Base-by-base conservation (phyloP, 2,113 vertebrate genomes). In the Melanocharis versteri region DNA sequence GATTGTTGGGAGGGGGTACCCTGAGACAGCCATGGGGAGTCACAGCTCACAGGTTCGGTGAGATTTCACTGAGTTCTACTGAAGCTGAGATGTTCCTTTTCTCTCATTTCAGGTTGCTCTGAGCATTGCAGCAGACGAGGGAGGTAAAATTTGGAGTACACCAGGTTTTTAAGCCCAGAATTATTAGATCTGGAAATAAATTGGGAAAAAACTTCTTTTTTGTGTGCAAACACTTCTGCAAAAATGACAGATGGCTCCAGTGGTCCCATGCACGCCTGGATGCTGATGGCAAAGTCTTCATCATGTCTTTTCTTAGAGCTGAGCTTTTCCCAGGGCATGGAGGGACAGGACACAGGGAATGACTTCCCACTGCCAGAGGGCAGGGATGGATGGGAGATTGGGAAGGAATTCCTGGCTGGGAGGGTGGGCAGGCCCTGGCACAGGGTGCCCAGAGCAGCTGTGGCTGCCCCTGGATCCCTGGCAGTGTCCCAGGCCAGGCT, bases 1-100 rank as follows among this genome's bases (percentile, higher is more conserved):
- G 13, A n/a, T n/a, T n/a, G 1, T 0, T 13, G 33, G 57, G 33
- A 40, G 37, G 33, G 21, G n/a, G 17, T 6, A 11, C 31, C 37
- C 51, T 4, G 10, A 8, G 40, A 11, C 24, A 72, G 33, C 69
- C 39, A 17, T 1, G 48, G 21, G 7, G 13, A 45, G 30, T 3
- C 26, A 22, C 26, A 17, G 37, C 28, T 33, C 12, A 2, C 0
- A 1, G 14, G 21, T 33, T 13, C 3, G 48, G 3, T 14, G 40
- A 45, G 19, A 8, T 39, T 15, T 15, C 64, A 15, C 13, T 1
- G 45, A 18, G 8, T 7, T 19, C 24, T 24, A 1, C 19, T 15
- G 12, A 21, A 33, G 56, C 21, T 28, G 37, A 58, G 22, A 2
- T 15, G 37, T 5, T n/a, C 56, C 24, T 66, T 50, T 53, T 40